These are phyloP conservation scores for Sebastes trivittatus DNA, from an alignment of 2,797 vertebrate species.

Conservation along the genomic window DNA sequence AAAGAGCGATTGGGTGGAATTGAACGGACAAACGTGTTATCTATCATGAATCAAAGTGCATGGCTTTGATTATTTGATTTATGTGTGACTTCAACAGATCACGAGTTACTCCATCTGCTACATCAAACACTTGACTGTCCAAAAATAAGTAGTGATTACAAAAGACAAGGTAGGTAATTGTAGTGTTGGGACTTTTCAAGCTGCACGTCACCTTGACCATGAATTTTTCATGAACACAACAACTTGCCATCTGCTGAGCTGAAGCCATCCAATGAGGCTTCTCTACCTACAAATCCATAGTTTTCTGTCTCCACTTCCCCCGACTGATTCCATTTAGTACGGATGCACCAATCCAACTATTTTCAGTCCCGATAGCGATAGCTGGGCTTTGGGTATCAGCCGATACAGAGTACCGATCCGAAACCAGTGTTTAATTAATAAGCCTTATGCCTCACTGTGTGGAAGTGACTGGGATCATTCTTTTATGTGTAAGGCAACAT, in stretches of 20 bases:
- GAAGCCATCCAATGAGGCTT: conserved; percentile 31
- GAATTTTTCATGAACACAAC: conserved; percentile 61
- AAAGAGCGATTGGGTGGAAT: background rate
- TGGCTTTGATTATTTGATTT: conserved; percentile 10
- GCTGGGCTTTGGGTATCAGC: too few species aligned
- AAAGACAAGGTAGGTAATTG: conserved; percentile 22
- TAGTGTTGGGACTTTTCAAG: conserved; percentile 24
- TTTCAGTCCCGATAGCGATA: too few species aligned
- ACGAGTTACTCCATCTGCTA: conserved; percentile 15
- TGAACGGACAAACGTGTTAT: conserved; percentile 4
- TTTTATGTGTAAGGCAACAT: too few species aligned
- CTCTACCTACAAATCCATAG: background rate
- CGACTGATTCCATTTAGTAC: conserved; percentile 61
- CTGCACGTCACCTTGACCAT: conserved; percentile 47
- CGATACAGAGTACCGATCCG: too few species aligned
- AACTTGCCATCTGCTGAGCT: conserved; percentile 57
- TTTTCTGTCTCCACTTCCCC: conserved; percentile 32
- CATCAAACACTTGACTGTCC: conserved; percentile 36
- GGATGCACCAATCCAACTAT: too few species aligned
- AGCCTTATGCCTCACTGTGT: too few species aligned
- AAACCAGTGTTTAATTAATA: too few species aligned
- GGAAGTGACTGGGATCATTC: too few species aligned
- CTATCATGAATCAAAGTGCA: background rate
- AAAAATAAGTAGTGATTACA: conserved; percentile 31
- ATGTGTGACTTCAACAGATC: background rate